These are phyloP conservation scores for Drosophila hydei DNA, from an alignment of 1,140 invertebrate species.

Conservation along the genomic window DNA sequence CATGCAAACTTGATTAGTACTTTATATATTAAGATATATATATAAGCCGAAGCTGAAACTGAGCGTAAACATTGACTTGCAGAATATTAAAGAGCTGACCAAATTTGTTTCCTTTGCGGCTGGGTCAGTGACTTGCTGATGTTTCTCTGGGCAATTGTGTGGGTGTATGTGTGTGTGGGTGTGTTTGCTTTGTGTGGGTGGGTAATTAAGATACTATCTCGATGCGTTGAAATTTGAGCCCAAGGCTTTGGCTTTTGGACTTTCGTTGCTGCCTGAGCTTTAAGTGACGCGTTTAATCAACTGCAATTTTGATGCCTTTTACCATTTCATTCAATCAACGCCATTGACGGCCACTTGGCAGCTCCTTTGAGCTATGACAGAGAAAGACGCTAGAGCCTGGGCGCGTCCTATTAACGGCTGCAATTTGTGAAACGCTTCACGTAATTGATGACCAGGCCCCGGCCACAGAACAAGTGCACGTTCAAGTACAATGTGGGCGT, in stretches of 20 bases:
- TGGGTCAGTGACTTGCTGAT: slow-evolving; percentile 65
- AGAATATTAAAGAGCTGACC: slow-evolving; percentile 53
- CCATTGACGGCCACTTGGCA: slow-evolving; percentile 54
- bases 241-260: slow-evolving; percentile 39
- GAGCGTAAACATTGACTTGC: slow-evolving; percentile 31
- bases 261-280: slow-evolving; percentile 24
- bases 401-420: slow-evolving; percentile 64
- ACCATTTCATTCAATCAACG: slow-evolving; percentile 69
- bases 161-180: slow-evolving; percentile 14
- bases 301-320: slow-evolving; percentile 17
- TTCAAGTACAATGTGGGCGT: slow-evolving; percentile 26
- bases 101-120: slow-evolving; percentile 27
- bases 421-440: slow-evolving; percentile 69
- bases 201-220: slow-evolving; percentile 77
- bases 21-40: not conserved
- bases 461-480: slow-evolving; percentile 8
- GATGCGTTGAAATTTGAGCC: slow-evolving; percentile 64
- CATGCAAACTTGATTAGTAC: too few relatives aligned
- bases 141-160: slow-evolving; percentile 3
- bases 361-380: slow-evolving; percentile 23
- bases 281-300: slow-evolving; percentile 19
- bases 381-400: slow-evolving; percentile 5
- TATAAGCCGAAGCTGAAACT: slow-evolving; percentile 20
- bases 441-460: slow-evolving; percentile 64
- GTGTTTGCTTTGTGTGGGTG: slow-evolving; percentile 19